Evolutionary conservation across 2,888 invertebrate species (phyloP).

Genomic region (Pachydiplax longipennis): DNA sequence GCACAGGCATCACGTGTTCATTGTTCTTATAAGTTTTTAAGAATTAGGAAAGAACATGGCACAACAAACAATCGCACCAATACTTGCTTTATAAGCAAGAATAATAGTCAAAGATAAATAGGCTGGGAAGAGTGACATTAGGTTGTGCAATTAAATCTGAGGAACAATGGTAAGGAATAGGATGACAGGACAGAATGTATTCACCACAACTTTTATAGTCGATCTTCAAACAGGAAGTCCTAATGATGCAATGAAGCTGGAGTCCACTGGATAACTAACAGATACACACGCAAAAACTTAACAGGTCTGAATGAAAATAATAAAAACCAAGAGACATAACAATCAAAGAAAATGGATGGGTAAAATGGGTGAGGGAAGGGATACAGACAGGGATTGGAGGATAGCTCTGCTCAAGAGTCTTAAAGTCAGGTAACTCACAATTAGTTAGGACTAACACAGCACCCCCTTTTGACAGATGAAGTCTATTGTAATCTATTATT

Average conservation of each 20-base stretch:
- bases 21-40: not conserved
- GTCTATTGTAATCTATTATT: too few relatives aligned
- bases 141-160: not conserved
- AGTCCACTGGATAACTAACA: constrained; percentile 13
- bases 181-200: constrained; percentile 1
- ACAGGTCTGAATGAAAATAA: not conserved
- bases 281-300: not conserved
- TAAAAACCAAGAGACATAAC: not conserved
- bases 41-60: constrained; percentile 21
- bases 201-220: not conserved
- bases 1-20: not conserved
- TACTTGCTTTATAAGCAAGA: constrained; percentile 4
- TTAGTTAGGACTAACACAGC: too few relatives aligned
- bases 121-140: not conserved
- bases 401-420: not conserved
- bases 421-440: not conserved
- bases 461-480: too few relatives aligned
- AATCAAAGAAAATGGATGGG: not conserved
- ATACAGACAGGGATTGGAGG: not conserved
- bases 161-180: not conserved
- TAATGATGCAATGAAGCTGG: not conserved
- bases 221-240: not conserved
- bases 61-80: constrained; percentile 5
- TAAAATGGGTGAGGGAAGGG: not conserved
- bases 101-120: not conserved